Conservation (phyloP, 92 coral and sea anemone species). For the Parazoanthus atlanticus region DNA sequence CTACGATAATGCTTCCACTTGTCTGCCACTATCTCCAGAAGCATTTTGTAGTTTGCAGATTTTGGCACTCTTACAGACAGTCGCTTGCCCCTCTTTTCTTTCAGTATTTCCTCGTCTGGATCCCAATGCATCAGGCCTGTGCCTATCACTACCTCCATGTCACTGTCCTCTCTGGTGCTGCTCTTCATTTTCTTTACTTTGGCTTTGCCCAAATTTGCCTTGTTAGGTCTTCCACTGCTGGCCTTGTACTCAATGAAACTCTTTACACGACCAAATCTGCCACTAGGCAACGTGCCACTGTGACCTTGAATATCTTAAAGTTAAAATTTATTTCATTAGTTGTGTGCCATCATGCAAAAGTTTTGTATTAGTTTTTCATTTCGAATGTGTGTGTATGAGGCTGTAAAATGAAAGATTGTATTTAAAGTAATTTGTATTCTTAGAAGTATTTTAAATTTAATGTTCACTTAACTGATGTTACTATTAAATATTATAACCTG, state of each 20-base stretch:
- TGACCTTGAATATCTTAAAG: conserved; percentile 6
- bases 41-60: not conserved
- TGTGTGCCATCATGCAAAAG: not conserved
- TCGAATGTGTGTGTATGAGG: conserved; percentile 13
- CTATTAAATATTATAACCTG: not conserved
- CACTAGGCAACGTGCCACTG: conserved; percentile 3
- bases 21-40: not conserved
- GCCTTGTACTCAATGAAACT: conserved; percentile 6
- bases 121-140: conserved; percentile 1
- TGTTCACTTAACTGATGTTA: not conserved
- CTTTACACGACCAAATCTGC: conserved; percentile 2
- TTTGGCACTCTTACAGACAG: conserved; percentile 7
- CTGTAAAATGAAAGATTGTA: conserved; percentile 2
- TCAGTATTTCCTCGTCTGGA: conserved; percentile 2
- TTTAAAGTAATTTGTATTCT: not conserved
- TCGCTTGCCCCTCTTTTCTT: conserved; percentile 14
- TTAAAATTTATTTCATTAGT: conserved; percentile 2
- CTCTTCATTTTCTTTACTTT: conserved; percentile 6
- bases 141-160: conserved; percentile 19
- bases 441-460: not conserved
- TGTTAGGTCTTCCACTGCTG: not conserved
- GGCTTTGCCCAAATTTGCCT: not conserved
- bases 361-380: conserved; percentile 7
- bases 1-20: not conserved
- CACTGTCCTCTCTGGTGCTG: not conserved